phyloP scores from a whole-genome alignment of 2,888 invertebrate genomes.

The Limulus polyphemus region DNA sequence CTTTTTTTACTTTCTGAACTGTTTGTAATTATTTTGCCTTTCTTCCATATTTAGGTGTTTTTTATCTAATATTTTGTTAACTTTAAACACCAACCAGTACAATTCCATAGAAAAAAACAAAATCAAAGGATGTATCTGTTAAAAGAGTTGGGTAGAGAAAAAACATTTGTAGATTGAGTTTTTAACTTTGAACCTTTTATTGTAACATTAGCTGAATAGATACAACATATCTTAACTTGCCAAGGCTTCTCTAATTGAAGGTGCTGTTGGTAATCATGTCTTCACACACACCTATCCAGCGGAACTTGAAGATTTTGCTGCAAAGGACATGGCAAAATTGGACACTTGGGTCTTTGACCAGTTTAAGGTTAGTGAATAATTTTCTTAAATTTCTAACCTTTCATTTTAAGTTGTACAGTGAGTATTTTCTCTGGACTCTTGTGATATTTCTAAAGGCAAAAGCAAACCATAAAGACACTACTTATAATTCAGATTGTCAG shows the following conservation, averaged over 20 bases:
- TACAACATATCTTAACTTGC: not conserved
- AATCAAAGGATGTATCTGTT: too few species aligned
- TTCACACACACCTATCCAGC: constrained; percentile 46
- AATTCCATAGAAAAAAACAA: too few species aligned
- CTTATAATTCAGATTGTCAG: too few species aligned
- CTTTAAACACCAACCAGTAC: too few species aligned
- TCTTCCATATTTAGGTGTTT: too few species aligned
- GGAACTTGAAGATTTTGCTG: constrained; percentile 64
- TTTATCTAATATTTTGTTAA: too few species aligned
- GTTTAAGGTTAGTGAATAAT: constrained; percentile 50
- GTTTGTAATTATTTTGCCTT: too few species aligned
- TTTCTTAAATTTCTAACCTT: not conserved
- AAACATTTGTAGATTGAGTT: too few species aligned
- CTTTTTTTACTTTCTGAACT: too few species aligned
- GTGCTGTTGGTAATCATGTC: constrained; percentile 40
- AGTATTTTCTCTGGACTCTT: not conserved
- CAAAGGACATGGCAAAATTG: constrained; percentile 43
- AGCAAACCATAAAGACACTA: constrained; percentile 30
- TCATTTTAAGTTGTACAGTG: constrained; percentile 3
- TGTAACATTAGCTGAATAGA: too few species aligned
- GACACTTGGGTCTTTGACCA: constrained; percentile 86
- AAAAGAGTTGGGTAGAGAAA: too few species aligned
- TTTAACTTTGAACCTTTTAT: too few species aligned
- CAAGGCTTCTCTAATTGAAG: constrained; percentile 30
- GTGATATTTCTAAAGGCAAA: constrained; percentile 25